Evolutionary conservation across 1,140 invertebrate species (phyloP).

Genomic region (Apocrypta bakeri): DNA sequence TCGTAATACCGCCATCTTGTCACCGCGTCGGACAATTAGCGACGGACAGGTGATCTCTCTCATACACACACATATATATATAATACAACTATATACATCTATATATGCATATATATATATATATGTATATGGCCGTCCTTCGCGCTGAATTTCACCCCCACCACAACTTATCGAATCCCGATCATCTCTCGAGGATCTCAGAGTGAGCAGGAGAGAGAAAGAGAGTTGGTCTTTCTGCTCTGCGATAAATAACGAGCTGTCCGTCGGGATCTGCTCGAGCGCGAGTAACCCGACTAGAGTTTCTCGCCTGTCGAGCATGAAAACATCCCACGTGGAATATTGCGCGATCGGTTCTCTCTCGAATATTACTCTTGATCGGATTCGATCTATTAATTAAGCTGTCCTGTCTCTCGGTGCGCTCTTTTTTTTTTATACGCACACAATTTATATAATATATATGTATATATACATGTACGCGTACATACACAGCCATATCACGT

Average conservation of each 20-base stretch:
- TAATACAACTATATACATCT: no score
- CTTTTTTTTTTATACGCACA: no score
- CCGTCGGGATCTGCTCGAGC: slow-evolving; percentile 18
- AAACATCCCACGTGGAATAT: slow-evolving; percentile 28
- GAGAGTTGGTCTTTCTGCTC: background rate
- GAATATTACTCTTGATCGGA: background rate
- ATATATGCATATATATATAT: background rate
- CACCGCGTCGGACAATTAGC: background rate
- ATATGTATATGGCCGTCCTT: background rate
- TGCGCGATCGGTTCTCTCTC: background rate
- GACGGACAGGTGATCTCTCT: slow-evolving; percentile 58
- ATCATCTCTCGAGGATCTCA: background rate
- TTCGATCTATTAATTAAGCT: slow-evolving; percentile 2
- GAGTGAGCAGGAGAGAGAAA: background rate
- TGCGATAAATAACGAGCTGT: slow-evolving; percentile 31
- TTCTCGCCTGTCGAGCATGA: slow-evolving; percentile 27
- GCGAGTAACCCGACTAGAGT: slow-evolving; percentile 24
- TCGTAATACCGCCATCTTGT: no score
- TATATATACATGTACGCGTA: no score
- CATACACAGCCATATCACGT: no score
- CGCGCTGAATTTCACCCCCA: slow-evolving; percentile 33
- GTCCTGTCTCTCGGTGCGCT: background rate
- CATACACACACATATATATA: background rate
- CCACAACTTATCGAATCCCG: background rate
- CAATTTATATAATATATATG: no score